Conservation (phyloP, 2,113 vertebrate genomes). For the Verasper variegatus region DNA sequence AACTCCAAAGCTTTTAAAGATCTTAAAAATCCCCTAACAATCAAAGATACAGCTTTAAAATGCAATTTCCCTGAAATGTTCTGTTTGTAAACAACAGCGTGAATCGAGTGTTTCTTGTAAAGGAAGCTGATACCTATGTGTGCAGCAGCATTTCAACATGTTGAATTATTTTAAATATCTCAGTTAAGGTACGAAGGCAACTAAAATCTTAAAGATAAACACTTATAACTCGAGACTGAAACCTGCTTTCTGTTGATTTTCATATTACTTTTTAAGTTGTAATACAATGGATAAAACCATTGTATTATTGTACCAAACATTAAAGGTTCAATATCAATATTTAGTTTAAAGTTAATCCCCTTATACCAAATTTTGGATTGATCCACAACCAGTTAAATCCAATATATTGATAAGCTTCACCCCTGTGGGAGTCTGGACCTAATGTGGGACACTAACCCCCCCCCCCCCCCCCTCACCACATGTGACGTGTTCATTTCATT, state of each 20-base stretch:
- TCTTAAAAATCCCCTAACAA: too few relatives aligned
- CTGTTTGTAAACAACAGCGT: background rate
- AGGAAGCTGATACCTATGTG: too few relatives aligned
- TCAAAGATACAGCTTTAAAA: background rate
- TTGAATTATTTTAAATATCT: background rate
- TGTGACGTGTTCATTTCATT: constrained; percentile 50
- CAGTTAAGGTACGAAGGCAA: background rate
- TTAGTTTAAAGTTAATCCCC: too few relatives aligned
- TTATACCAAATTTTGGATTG: background rate
- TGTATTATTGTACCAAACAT: background rate
- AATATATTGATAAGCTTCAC: background rate
- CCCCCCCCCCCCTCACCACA: constrained; percentile 4
- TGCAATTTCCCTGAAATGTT: background rate
- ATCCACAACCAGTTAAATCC: background rate
- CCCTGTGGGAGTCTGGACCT: background rate
- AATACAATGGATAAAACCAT: background rate
- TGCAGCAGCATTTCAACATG: too few relatives aligned
- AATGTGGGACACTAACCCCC: background rate
- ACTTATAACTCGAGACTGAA: background rate
- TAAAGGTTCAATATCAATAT: background rate
- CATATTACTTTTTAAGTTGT: background rate
- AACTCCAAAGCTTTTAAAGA: too few relatives aligned
- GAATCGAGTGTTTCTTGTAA: background rate
- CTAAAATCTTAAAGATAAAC: too few relatives aligned
- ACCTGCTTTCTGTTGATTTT: background rate